Evolutionary conservation across 2,797 vertebrate species (phyloP).

Genomic region (Phoxinus dragarum): DNA sequence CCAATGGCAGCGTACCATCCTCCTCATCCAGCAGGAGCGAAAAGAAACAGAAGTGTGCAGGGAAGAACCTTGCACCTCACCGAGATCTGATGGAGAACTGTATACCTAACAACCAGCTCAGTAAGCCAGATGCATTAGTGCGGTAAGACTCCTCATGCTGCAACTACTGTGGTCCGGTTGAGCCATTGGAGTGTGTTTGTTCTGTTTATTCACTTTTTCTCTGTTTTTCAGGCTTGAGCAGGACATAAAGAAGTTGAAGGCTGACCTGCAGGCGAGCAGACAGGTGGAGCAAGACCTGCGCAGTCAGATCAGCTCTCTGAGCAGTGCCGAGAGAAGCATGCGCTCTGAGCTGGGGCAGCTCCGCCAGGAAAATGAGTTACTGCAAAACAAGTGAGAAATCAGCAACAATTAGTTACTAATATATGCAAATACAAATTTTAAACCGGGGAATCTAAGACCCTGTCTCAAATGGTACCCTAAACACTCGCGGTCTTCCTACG

Average conservation of each 20-base stretch:
- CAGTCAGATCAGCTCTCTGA: conserved; percentile 91
- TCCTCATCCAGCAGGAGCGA: conserved; percentile 86
- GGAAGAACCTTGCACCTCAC: conserved; percentile 85
- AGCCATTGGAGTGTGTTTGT: neutral
- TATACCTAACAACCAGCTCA: conserved; percentile 98
- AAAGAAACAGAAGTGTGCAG: conserved; percentile 93
- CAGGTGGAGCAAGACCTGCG: conserved; percentile 95
- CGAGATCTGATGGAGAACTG: conserved; percentile 96
- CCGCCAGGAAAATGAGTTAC: conserved; percentile 94
- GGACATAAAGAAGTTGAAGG: conserved; percentile 97
- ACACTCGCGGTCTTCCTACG: neutral
- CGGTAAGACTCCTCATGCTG: conserved; percentile 78
- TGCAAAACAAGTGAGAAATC: conserved; percentile 92
- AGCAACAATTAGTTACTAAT: no score
- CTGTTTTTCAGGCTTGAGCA: conserved; percentile 87
- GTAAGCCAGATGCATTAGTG: conserved; percentile 91
- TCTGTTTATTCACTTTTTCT: neutral
- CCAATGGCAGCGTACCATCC: conserved; percentile 89
- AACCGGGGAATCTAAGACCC: neutral
- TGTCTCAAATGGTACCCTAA: neutral
- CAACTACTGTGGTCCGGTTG: neutral
- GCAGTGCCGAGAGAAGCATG: conserved; percentile 88
- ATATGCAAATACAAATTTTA: neutral
- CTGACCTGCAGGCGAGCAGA: conserved; percentile 95
- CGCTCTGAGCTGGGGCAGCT: conserved; percentile 93